Conservation (phyloP, 2,113 vertebrate genomes). For the Anser cygnoides region DNA sequence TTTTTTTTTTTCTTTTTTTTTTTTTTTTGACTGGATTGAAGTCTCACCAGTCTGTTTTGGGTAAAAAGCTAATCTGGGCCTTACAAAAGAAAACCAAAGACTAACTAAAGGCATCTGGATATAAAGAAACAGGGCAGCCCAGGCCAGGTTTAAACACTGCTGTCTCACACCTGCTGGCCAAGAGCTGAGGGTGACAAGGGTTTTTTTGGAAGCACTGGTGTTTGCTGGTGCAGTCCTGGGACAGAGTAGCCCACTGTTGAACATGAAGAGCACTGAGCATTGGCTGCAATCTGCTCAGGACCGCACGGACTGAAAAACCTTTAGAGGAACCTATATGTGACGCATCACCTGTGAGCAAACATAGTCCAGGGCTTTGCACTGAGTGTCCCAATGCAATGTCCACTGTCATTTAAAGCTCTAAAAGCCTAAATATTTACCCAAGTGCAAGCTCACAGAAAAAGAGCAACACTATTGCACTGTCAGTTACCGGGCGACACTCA, state of each 20-base stretch:
- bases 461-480: slow-evolving; percentile 25
- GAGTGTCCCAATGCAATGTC: background rate
- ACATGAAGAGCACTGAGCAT: background rate
- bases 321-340: background rate
- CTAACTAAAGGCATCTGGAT: background rate
- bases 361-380: background rate
- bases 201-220: background rate
- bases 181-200: background rate
- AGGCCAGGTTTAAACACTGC: fast-evolving
- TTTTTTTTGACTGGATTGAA: background rate
- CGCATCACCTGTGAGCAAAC: slow-evolving; percentile 51
- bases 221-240: background rate
- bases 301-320: fast-evolving
- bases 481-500: slow-evolving; percentile 47
- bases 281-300: background rate
- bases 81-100: background rate
- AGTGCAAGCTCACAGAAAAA: slow-evolving; percentile 36
- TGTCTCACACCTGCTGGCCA: fast-evolving
- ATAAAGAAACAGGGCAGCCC: background rate
- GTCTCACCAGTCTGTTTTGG: background rate
- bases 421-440: slow-evolving; percentile 71
- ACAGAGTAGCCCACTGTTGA: fast-evolving
- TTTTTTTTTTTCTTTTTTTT: fast-evolving
- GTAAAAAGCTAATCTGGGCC: background rate
- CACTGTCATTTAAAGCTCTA: slow-evolving; percentile 42